Percentiles rank a stretch among this genome's conserved stretches.
phyloP scores from a whole-genome alignment of 2,113 vertebrate genomes.

The Gymnobelideus leadbeateri region DNA sequence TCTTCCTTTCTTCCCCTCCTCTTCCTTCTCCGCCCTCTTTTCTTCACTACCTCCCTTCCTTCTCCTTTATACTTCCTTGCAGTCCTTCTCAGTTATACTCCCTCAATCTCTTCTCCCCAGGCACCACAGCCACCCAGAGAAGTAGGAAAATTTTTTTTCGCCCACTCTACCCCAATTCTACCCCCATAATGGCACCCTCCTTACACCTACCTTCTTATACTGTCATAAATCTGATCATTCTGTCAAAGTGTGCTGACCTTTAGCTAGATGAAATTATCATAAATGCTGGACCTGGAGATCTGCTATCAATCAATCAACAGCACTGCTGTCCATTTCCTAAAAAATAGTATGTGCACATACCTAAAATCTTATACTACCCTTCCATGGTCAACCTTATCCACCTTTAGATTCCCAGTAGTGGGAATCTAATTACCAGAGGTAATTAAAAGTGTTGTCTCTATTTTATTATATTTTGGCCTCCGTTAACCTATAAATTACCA shows the following conservation, averaged over 20 bases:
- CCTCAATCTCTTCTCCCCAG: background rate
- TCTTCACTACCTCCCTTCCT: background rate
- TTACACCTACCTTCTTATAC: background rate
- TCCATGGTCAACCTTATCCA: conserved; percentile 19
- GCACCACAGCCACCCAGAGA: background rate
- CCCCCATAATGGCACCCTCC: background rate
- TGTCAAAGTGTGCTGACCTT: background rate
- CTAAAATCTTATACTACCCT: conserved; percentile 33
- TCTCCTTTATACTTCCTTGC: background rate
- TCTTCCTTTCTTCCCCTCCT: background rate
- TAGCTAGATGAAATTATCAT: background rate
- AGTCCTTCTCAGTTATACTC: background rate
- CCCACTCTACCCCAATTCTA: background rate
- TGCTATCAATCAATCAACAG: conserved; percentile 54
- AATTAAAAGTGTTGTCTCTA: conserved; percentile 47
- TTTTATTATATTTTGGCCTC: conserved; percentile 9
- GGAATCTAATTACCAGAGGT: background rate
- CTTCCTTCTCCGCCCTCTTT: background rate
- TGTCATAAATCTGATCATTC: background rate
- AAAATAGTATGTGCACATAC: conserved; percentile 25
- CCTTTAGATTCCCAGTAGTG: conserved; percentile 31
- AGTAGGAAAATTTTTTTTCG: background rate
- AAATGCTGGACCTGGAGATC: background rate
- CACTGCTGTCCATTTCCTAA: conserved; percentile 63
- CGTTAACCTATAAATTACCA: conserved; percentile 16